Percentiles rank a stretch among this genome's conserved stretches.
phyloP scores from a whole-genome alignment of 2,113 vertebrate genomes.

The Hemiscyllium ocellatum region DNA sequence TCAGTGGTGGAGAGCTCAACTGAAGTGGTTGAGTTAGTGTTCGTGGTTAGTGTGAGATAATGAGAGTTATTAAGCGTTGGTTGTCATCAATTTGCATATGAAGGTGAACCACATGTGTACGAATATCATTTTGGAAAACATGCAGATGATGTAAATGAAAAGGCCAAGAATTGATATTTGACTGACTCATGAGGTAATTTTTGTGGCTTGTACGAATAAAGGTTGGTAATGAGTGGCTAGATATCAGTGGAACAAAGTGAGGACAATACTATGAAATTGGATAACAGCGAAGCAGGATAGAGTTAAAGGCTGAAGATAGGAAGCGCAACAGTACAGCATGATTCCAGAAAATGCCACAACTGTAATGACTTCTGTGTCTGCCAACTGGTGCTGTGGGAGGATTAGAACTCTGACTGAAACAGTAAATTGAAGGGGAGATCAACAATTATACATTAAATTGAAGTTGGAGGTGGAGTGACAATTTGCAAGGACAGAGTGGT shows the following conservation, averaged over 20 bases:
- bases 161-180: not conserved
- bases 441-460: not conserved
- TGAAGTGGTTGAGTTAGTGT: not conserved
- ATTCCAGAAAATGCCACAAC: not conserved
- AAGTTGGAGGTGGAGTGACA: not conserved
- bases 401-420: not conserved
- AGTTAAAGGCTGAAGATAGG: not conserved
- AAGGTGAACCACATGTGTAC: not conserved
- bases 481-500: not conserved
- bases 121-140: not conserved
- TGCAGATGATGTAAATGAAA: not conserved
- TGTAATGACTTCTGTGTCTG: not conserved
- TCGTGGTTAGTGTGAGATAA: too few species aligned
- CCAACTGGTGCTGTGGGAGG: not conserved
- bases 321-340: not conserved
- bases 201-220: not conserved
- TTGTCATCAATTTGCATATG: not conserved
- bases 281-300: not conserved
- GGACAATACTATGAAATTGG: not conserved
- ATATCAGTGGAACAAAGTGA: not conserved
- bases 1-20: not conserved
- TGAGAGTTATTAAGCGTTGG: not conserved
- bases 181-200: not conserved
- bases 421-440: not conserved
- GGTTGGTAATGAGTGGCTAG: not conserved